Evolutionary conservation across 1,140 invertebrate species (phyloP), one percentile per base, ranked within the genome.

Genomic region (Helicorthomorpha holstii): DNA sequence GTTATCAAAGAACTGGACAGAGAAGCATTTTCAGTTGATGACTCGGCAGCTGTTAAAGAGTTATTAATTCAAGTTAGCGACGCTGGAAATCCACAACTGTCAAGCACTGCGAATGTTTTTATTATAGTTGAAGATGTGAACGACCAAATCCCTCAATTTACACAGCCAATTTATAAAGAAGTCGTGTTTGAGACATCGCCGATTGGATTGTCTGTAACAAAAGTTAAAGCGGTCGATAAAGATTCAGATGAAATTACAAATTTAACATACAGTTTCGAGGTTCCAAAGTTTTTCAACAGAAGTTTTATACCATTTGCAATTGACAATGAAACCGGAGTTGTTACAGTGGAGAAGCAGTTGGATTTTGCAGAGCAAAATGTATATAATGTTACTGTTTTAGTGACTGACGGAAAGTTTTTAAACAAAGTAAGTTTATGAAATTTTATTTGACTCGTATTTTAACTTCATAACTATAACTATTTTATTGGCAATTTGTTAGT

Each of bases 321-420:
- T 27, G 87, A 94, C 68, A 82, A 88, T 57, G 70, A 80, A 53
- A 86, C 83, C 4, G 90, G 90, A 2, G 83, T 83, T 1, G 86
- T 95, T 24, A 86, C 81, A 3, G 85, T 91, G 0, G 78, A 86
- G 14, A 75, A 85, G 25, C 77, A 81, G 45, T 68, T 89, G 49
- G 69, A 76, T 2, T 79, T 81, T 51, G 88, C 77, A 57, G 73
- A 78, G 16, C 67, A 76, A 24, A 69, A 72, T 3, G 64, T 76
- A 21, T 89, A 83, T 61, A 79, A 86, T 45, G 85, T 89, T 60
- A 84, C 88, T 68, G 83, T 82, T 1, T 76, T 86, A 22, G 83
- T 83, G 0, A 78, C 77, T 1, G 73, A 81, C 63, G 75, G 78
- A 48, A 68, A 71, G 16, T 77, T 81, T 42, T 76, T 81, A 10